Evolutionary conservation across 2,113 vertebrate genomes (phyloP), one percentile per base, ranked within the genome.

Genomic region (Oreochromis tanganicae): DNA sequence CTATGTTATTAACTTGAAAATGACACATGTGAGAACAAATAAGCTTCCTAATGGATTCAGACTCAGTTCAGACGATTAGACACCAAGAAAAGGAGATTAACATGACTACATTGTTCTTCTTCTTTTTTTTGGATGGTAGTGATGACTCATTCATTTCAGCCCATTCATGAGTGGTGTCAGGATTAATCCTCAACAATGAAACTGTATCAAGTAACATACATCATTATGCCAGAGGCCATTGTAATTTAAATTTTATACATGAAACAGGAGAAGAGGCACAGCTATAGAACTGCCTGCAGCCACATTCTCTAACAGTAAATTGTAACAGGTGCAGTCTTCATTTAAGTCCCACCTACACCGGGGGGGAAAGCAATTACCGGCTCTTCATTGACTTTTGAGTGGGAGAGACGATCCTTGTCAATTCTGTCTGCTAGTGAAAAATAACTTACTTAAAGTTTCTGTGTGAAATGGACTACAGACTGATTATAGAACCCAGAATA

Each of bases 71-170:
- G 36, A 32, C 3, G 16, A 32, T 36, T 27, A 59, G 56, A 38
- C 83, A 41, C 2, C 2, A n/a, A 78, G 46, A 75, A 88, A 85
- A 83, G 63, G 38, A 86, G 61, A 83, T 87, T 34, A 57, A 43
- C 54, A 82, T 17, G 21, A 87, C 17, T 66, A 29, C 27, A 41
- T 85, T 13, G 1, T 13, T 79, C 7, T 34, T 80, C 27, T 38
- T 27, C 29, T 84, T 10, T 16, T 43, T 16, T 73, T 71, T 73
- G 11, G 41, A 88, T 5, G 24, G 41, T 4, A 9, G 9, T 5
- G 46, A 80, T 89, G 78, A 88, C 78, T 90, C 84, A 87, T 73
- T 90, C 12, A 50, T 55, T 82, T 43, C 59, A 82, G 9, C 68
- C 79, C 27, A 78, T 78, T 78, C 48, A 52, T 7, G 3, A 78